phyloP scores from a whole-genome alignment of 92 coral and sea anemone species.

The Plumapathes pennacea region DNA sequence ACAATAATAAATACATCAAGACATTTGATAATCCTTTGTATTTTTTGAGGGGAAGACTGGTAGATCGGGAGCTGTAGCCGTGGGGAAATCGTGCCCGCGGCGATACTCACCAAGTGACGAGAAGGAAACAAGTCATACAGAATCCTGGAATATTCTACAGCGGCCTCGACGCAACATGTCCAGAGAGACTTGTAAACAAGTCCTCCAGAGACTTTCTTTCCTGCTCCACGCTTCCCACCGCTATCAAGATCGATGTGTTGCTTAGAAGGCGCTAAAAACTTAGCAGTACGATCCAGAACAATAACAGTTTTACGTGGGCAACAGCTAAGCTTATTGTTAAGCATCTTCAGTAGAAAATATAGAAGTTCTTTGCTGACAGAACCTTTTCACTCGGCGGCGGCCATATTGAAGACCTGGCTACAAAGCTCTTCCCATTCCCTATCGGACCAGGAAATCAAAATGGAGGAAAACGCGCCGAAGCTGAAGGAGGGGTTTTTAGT shows the following conservation, averaged over 20 bases:
- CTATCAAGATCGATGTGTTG: constrained; percentile 94
- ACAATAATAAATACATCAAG: no score
- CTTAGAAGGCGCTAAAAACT: constrained; percentile 76
- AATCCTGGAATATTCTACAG: constrained; percentile 95
- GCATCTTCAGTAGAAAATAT: constrained; percentile 16
- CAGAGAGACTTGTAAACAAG: constrained; percentile 90
- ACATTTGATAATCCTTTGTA: no score
- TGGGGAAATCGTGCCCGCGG: not conserved
- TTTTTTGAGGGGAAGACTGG: no score
- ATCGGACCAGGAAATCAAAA: constrained; percentile 8
- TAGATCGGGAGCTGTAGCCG: no score
- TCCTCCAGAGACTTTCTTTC: constrained; percentile 15
- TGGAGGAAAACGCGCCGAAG: no score
- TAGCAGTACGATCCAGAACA: constrained; percentile 80
- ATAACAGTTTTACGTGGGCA: constrained; percentile 80
- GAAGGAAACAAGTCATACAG: constrained; percentile 90
- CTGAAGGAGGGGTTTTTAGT: constrained; percentile 90
- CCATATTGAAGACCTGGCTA: constrained; percentile 61
- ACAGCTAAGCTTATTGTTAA: constrained; percentile 48
- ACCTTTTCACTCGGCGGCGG: constrained; percentile 7
- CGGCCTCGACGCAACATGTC: constrained; percentile 95
- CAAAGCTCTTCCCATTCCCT: constrained; percentile 24
- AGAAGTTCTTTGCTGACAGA: not conserved
- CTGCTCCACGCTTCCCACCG: constrained; percentile 60
- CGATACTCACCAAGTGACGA: constrained; percentile 72